These are phyloP conservation scores for Pegoplata infirma DNA, from an alignment of 2,888 invertebrate species.

Conservation along the genomic window DNA sequence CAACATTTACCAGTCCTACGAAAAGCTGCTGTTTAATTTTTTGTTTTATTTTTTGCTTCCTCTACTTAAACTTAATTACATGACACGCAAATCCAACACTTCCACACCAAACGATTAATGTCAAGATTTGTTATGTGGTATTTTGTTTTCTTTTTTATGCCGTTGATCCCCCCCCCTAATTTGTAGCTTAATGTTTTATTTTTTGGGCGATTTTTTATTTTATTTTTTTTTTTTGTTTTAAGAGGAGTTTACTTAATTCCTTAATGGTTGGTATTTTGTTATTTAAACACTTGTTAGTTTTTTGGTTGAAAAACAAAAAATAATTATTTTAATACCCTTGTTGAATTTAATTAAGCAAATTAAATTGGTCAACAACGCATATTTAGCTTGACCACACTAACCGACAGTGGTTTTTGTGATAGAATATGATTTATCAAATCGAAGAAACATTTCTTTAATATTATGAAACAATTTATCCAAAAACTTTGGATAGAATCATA, in stretches of 20 bases:
- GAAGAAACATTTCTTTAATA: too few relatives aligned
- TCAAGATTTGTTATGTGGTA: constrained; percentile 19
- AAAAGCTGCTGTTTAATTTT: constrained; percentile 39
- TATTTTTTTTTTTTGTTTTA: too few relatives aligned
- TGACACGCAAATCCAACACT: constrained; percentile 50
- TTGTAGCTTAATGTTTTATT: not conserved
- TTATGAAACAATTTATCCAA: too few relatives aligned
- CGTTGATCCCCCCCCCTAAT: not conserved
- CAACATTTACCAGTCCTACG: constrained; percentile 9
- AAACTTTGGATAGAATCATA: too few relatives aligned
- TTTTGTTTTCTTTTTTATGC: not conserved
- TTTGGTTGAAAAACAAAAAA: too few relatives aligned
- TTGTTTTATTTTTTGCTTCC: constrained; percentile 11
- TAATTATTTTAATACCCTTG: too few relatives aligned
- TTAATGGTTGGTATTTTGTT: not conserved
- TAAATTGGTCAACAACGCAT: too few relatives aligned
- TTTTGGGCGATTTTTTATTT: not conserved
- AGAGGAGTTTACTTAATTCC: constrained; percentile 9
- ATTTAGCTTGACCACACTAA: too few relatives aligned
- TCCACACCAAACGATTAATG: constrained; percentile 38
- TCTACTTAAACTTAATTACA: constrained; percentile 30
- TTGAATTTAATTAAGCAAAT: too few relatives aligned
- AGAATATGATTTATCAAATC: too few relatives aligned
- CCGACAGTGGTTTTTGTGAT: too few relatives aligned
- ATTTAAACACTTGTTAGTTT: too few relatives aligned